Evolutionary conservation across 2,888 invertebrate genomes (phyloP).

Genomic region (Gortyna flavago): DNA sequence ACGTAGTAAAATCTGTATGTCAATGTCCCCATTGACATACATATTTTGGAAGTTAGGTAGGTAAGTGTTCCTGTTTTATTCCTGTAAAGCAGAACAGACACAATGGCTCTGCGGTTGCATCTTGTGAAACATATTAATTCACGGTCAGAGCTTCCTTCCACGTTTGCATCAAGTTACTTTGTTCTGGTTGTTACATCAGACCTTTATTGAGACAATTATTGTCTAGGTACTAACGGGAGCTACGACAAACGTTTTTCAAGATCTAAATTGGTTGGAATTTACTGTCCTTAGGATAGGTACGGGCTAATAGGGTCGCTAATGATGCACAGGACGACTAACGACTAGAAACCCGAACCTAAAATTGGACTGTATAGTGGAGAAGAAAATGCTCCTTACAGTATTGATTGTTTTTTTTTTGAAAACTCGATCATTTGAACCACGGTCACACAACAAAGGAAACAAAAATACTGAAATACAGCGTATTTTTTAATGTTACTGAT

Average conservation of each 20-base stretch:
- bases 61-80: neutral
- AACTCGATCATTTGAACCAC: neutral
- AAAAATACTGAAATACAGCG: too few relatives aligned
- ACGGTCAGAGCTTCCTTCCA: neutral
- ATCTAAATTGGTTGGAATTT: slow-evolving; percentile 5
- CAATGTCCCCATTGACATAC: too few relatives aligned
- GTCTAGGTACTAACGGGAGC: neutral
- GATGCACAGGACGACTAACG: neutral
- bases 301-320: slow-evolving; percentile 11
- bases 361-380: too few relatives aligned
- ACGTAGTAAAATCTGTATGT: too few relatives aligned
- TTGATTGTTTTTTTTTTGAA: too few relatives aligned
- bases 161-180: neutral
- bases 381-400: neutral
- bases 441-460: neutral
- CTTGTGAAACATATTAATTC: neutral
- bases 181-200: neutral
- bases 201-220: neutral
- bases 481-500: neutral
- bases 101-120: neutral
- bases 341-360: neutral
- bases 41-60: neutral
- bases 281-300: neutral
- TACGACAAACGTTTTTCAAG: neutral
- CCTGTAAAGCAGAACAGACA: too few relatives aligned